Evolutionary conservation across 2,113 vertebrate genomes (phyloP).

Genomic region (Etheostoma cragini): DNA sequence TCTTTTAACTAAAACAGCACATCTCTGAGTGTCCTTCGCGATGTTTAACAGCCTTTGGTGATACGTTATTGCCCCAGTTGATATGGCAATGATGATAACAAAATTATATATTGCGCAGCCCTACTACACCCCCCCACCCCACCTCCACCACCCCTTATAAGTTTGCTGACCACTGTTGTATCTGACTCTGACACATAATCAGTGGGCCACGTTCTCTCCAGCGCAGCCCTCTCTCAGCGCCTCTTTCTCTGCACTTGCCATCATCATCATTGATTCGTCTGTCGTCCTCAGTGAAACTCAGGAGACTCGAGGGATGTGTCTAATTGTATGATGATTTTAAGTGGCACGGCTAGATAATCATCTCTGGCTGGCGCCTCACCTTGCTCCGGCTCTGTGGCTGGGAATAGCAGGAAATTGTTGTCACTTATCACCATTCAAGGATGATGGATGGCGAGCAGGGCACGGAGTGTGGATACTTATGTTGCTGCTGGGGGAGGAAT

Average conservation of each 20-base stretch:
- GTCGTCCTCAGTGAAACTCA: conserved; percentile 45
- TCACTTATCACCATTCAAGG: conserved; percentile 72
- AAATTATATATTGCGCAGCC: too few species aligned
- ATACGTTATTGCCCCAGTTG: too few species aligned
- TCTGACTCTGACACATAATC: conserved; percentile 39
- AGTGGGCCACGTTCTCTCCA: conserved; percentile 36
- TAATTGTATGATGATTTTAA: conserved; percentile 79
- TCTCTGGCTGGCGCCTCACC: conserved; percentile 33
- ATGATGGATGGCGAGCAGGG: conserved; percentile 72
- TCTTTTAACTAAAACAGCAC: too few species aligned
- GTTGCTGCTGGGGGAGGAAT: conserved; percentile 61
- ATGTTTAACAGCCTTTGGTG: too few species aligned
- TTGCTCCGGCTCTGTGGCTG: conserved; percentile 38
- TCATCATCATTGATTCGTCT: conserved; percentile 69
- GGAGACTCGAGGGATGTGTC: conserved; percentile 54
- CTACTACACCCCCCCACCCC: not conserved
- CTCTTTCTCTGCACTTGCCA: conserved; percentile 36
- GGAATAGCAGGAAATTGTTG: conserved; percentile 68
- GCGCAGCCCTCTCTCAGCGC: conserved; percentile 13
- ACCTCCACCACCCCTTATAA: not conserved
- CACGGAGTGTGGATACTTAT: conserved; percentile 64
- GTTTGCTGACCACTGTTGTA: conserved; percentile 6
- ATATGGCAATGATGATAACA: too few species aligned
- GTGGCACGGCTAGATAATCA: conserved; percentile 69
- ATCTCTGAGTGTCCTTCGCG: too few species aligned